Base-by-base conservation (phyloP, 2,797 vertebrate species). In the Numenius phaeopus region DNA sequence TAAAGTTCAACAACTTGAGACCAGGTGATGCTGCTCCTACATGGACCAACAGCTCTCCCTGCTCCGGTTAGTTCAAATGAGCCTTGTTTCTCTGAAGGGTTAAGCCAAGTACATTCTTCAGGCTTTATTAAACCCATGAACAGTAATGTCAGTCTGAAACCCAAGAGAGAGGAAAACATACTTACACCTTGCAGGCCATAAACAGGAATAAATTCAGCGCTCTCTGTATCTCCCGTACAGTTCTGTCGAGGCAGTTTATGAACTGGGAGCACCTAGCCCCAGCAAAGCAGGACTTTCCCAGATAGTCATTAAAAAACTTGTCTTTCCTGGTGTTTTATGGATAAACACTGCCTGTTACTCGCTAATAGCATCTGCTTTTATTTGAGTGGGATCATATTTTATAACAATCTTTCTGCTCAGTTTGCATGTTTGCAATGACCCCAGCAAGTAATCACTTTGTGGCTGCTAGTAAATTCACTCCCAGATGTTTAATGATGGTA, bases 71-170 rank as follows among this genome's bases (percentile, higher is more conserved):
- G 42, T 50, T 69, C 47, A 57, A 66, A 61, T 16, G 34, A 88
- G 62, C 57, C 27, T 89, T 18, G 29, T 46, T 78, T 87, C 78
- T 69, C 70, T 23, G 58, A 81, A 69, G 32, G 34, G 47, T 76
- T 90, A 96, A 89, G 77, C 50, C 27, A 32, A 78, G 76, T 52
- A 50, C 72, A 81, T 86, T 88, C 61, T 88, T 91, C n/a, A 77
- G 49, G 61, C 84, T 95, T 96, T 96, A 89, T 93, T 91, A 94
- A 93, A 83, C 49, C 52, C 58, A 42, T 73, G 72, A 94, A 83
- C 65, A 88, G 57, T 34, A 90, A 69, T 26, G 86, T 91, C 85
- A 95, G 81, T 79, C 91, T 90, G 54, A 94, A 93, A 87, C 52
- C 32, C 84, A 87, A 47, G 91, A 71, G 69, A 94, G 52, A 71